Conservation (phyloP, 2,113 vertebrate genomes). For the Puffinus mauretanicus region DNA sequence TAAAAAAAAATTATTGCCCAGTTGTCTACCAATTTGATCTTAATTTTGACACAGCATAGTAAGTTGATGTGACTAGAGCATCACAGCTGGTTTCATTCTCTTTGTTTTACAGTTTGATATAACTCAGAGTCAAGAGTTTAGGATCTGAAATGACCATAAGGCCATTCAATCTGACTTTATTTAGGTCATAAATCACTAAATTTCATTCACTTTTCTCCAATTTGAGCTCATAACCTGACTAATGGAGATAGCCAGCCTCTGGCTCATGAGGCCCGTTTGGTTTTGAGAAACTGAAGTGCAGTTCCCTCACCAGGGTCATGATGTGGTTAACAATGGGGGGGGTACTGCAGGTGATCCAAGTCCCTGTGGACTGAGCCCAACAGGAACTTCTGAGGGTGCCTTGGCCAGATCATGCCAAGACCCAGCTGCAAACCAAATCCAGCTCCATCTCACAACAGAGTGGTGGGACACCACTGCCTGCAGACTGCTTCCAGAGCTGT, state of each 20-base stretch:
- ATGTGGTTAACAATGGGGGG: not conserved
- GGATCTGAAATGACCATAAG: not conserved
- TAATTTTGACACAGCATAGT: not conserved
- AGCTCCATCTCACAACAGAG: not conserved
- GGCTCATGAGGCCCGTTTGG: not conserved
- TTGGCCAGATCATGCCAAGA: not conserved
- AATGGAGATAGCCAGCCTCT: not conserved
- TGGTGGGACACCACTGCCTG: not conserved
- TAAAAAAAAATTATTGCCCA: not conserved
- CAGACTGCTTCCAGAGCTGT: not conserved
- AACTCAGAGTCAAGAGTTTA: not conserved
- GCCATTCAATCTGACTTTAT: not conserved
- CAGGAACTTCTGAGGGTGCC: not conserved
- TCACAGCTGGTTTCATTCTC: not conserved
- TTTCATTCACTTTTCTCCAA: not conserved
- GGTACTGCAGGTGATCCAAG: not conserved
- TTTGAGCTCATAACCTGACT: not conserved
- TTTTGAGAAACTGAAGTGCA: not conserved
- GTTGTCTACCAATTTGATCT: not conserved
- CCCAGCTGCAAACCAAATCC: not conserved
- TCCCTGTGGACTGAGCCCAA: not conserved
- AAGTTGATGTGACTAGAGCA: not conserved
- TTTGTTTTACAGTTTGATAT: not conserved
- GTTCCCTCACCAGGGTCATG: not conserved
- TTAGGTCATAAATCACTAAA: not conserved